These are phyloP conservation scores for Phenganax marumi DNA, from an alignment of 92 coral and sea anemone species.

Conservation along the genomic window DNA sequence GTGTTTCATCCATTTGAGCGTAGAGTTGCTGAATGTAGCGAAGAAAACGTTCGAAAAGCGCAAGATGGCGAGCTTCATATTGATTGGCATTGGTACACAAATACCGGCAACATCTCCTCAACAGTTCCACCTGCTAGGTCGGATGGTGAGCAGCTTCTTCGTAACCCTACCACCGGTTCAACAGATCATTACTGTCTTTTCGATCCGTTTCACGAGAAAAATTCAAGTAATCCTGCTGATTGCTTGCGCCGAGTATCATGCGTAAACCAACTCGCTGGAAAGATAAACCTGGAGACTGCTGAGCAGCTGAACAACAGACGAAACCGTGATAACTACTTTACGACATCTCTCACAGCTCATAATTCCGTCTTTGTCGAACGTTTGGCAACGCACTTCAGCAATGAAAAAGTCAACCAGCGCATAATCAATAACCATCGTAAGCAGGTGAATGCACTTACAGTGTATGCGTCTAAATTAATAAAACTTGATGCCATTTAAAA, in stretches of 20 bases:
- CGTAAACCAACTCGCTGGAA: constrained; percentile 47
- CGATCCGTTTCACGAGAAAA: constrained; percentile 54
- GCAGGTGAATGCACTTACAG: no score
- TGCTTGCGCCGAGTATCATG: constrained; percentile 37
- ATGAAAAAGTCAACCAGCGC: constrained; percentile 27
- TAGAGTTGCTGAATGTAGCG: constrained; percentile 35
- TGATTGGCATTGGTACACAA: constrained; percentile 50
- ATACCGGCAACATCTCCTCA: background rate
- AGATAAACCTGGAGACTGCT: background rate
- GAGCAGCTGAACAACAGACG: no score
- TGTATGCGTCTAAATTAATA: no score
- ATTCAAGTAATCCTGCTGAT: constrained; percentile 42
- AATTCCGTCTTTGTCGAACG: constrained; percentile 51
- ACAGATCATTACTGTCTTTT: constrained; percentile 37
- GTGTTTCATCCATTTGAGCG: constrained; percentile 48
- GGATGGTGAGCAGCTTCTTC: background rate
- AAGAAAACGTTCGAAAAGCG: constrained; percentile 30
- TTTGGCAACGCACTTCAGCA: constrained; percentile 35
- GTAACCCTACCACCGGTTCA: background rate
- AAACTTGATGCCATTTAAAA: no score
- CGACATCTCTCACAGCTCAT: constrained; percentile 25
- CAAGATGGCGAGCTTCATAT: constrained; percentile 16
- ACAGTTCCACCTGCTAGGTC: no score
- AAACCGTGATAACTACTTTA: constrained; percentile 35
- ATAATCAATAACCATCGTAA: no score